These are phyloP conservation scores for Aproaerema taeniolella DNA, from an alignment of 2,888 invertebrate species.

Conservation along the genomic window DNA sequence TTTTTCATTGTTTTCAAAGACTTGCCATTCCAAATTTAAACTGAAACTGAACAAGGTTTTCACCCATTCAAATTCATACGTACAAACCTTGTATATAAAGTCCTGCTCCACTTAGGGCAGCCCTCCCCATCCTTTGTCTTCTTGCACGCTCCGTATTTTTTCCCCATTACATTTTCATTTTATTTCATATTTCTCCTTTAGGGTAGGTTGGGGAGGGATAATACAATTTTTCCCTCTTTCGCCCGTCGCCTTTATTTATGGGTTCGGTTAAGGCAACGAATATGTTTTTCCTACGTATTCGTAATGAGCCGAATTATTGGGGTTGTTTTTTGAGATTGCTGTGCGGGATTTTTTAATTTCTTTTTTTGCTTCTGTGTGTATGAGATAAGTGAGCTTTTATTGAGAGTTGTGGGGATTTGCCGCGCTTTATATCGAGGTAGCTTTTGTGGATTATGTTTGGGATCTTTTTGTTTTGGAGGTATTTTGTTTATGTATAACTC, in stretches of 20 bases:
- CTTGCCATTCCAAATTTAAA: too few relatives aligned
- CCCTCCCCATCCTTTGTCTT: constrained; percentile 68
- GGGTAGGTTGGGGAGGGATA: constrained; percentile 50
- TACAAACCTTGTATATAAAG: too few relatives aligned
- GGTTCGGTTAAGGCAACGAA: constrained; percentile 62
- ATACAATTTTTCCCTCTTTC: constrained; percentile 72
- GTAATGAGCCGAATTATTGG: constrained; percentile 75
- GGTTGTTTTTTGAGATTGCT: constrained; percentile 62
- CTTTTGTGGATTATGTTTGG: too few relatives aligned
- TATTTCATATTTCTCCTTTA: constrained; percentile 75
- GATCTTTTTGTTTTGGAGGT: constrained; percentile 2
- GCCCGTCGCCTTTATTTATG: constrained; percentile 70
- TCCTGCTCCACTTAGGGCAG: constrained; percentile 35
- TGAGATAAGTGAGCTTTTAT: constrained; percentile 45
- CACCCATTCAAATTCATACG: too few relatives aligned
- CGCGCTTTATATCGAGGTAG: background rate
- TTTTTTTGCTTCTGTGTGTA: constrained; percentile 31
- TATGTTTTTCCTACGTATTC: constrained; percentile 70
- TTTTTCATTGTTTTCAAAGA: too few relatives aligned
- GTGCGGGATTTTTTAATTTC: constrained; percentile 37
- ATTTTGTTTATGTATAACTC: constrained; percentile 8
- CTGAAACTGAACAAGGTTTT: too few relatives aligned
- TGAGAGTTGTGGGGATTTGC: constrained; percentile 3
- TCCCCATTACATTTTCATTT: constrained; percentile 77
- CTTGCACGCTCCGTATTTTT: constrained; percentile 68